Conservation (phyloP, 2,113 vertebrate genomes). For the Prinia subflava region DNA sequence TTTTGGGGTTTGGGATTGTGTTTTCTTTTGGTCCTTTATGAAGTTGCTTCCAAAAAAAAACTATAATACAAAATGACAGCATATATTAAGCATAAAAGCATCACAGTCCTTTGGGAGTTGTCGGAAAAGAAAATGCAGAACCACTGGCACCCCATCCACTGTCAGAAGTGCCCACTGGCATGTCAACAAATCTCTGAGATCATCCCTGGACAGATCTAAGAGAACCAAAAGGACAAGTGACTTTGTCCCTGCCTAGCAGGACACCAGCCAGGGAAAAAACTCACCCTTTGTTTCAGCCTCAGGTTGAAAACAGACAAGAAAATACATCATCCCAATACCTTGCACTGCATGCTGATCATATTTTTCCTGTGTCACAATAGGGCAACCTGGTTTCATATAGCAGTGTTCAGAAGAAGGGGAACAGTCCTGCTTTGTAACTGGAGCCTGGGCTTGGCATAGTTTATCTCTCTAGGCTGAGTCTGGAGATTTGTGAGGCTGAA, state of each 20-base stretch:
- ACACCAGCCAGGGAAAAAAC: background rate
- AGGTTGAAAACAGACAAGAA: background rate
- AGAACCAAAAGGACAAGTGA: background rate
- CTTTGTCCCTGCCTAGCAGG: background rate
- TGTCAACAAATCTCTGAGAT: constrained; percentile 10
- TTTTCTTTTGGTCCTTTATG: constrained; percentile 30
- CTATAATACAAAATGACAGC: constrained; percentile 42
- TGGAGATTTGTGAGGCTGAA: background rate
- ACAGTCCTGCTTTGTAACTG: background rate
- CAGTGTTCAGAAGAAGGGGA: background rate
- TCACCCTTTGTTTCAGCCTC: background rate
- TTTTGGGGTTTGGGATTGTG: constrained; percentile 9
- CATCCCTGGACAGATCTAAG: background rate
- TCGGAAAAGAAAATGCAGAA: background rate
- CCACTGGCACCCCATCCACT: background rate
- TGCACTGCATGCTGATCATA: background rate
- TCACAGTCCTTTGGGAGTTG: constrained; percentile 17
- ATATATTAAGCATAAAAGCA: constrained; percentile 7
- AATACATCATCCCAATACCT: background rate
- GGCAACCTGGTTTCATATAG: background rate
- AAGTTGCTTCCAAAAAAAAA: constrained; percentile 40
- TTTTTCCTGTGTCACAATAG: background rate
- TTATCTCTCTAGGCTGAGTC: background rate
- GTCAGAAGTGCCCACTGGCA: background rate
- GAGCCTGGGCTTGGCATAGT: background rate